These are phyloP conservation scores for Okapia johnstoni DNA, from an alignment of 2,113 vertebrate genomes.

Conservation along the genomic window DNA sequence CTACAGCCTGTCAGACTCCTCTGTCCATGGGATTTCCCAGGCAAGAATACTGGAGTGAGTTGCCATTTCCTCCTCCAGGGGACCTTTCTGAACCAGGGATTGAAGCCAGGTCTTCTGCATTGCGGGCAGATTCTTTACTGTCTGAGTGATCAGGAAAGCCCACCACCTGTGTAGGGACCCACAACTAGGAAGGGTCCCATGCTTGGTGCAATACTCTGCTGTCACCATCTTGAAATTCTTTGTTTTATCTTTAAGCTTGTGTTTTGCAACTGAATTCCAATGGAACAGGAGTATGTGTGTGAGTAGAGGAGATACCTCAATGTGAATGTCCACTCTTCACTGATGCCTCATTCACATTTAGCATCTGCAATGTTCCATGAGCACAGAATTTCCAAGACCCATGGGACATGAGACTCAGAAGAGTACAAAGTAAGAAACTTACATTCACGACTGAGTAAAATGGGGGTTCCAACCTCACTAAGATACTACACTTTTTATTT, in stretches of 20 bases:
- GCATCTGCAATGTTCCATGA: accelerated
- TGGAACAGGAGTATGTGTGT: neutral
- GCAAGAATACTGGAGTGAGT: neutral
- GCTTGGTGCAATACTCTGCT: neutral
- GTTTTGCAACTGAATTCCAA: neutral
- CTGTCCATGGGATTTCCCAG: neutral
- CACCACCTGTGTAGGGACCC: neutral
- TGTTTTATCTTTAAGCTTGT: neutral
- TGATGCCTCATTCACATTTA: neutral
- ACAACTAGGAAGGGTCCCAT: neutral
- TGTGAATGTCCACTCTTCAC: neutral
- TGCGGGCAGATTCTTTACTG: neutral
- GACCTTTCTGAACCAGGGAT: neutral
- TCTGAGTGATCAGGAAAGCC: neutral
- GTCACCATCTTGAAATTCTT: neutral
- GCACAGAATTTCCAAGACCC: neutral
- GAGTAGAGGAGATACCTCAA: neutral
- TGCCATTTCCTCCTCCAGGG: neutral
- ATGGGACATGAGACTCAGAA: neutral
- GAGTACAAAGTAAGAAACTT: neutral
- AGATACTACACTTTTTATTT: neutral
- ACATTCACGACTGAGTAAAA: neutral
- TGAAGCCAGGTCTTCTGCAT: neutral
- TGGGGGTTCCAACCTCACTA: neutral
- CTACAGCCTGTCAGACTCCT: neutral